Base-by-base conservation (phyloP, 2,113 vertebrate species). In the Nestor notabilis region DNA sequence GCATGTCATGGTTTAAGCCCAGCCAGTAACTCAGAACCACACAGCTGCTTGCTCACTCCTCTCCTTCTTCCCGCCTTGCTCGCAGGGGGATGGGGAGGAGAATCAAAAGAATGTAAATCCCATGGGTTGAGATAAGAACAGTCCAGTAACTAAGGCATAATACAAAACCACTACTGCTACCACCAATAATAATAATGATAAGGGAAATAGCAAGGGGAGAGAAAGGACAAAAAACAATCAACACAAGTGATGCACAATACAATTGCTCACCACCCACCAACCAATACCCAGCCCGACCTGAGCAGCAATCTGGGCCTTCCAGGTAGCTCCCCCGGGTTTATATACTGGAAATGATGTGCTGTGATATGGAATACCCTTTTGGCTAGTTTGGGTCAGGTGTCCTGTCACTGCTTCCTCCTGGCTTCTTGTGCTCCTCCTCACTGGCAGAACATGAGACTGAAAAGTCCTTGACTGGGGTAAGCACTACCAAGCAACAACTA, bases 231-330 rank as follows among this genome's bases (percentile, higher is more conserved):
- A 53, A 53, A 13, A 6, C 20, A 23, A 35, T 35, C 23, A 58
- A 35, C 23, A 21, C 33, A 35, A 35, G 8, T 23, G 33, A 58
- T 58, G 20, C 33, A 35, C 56, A n/a, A 15, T 58, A 9, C 33
- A 58, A n/a, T 23, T 58, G 31, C 33, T 23, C 33, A 21, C 33
- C 55, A 9, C 2, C 55, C 6, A 5, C 33, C 33, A 35, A 10
- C 6, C 13, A 0, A n/a, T n/a, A 58, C 33, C 9, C 56, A n/a
- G 56, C 33, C 56, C 3, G 8, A 35, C 21, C 33, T 2, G 9
- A 24, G 56, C 33, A 58, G 56, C 3, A 5, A 35, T 58, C 21
- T 23, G 33, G 13, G 21, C 33, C 33, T 58, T 58, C 13, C 1
- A 3, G 13, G 33, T 58, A 58, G n/a, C 33, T 35, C 56, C 56